These are phyloP conservation scores for Listrodromus nycthemerus DNA, from an alignment of 2,888 invertebrate genomes.

Conservation along the genomic window DNA sequence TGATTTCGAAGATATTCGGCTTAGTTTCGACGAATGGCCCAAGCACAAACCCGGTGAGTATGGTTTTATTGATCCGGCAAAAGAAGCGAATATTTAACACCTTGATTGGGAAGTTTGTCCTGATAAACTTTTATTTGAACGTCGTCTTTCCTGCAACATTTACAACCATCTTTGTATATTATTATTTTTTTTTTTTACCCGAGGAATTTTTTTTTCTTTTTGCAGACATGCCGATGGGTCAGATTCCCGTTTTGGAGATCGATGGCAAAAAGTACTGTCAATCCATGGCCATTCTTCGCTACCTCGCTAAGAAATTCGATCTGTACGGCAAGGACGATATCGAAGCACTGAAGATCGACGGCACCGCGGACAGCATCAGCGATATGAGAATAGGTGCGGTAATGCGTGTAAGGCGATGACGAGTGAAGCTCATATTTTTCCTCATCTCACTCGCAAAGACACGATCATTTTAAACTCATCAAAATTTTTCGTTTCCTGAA, in stretches of 20 bases:
- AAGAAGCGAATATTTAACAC: too few relatives aligned
- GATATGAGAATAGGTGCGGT: conserved; percentile 85
- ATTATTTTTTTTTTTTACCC: too few relatives aligned
- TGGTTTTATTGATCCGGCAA: too few relatives aligned
- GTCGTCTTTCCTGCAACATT: too few relatives aligned
- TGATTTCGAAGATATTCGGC: conserved; percentile 83
- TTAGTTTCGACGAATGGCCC: conserved; percentile 79
- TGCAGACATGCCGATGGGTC: conserved; percentile 84
- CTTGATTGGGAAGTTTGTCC: too few relatives aligned
- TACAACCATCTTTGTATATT: too few relatives aligned
- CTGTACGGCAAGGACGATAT: conserved; percentile 85
- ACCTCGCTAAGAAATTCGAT: conserved; percentile 85
- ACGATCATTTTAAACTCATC: too few relatives aligned
- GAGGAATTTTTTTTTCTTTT: too few relatives aligned
- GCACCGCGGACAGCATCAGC: conserved; percentile 84
- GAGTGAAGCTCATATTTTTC: too few relatives aligned
- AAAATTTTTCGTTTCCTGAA: too few relatives aligned
- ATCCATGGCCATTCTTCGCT: conserved; percentile 86
- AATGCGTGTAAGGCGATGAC: neutral
- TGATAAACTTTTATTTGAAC: too few relatives aligned
- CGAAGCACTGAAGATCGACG: conserved; percentile 85
- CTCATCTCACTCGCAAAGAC: too few relatives aligned
- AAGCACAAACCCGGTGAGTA: conserved; percentile 74
- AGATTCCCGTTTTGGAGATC: conserved; percentile 84
- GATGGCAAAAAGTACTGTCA: conserved; percentile 84